These are phyloP conservation scores for Aurelia aurita complex sp. Pacific DNA, from an alignment of 30 jellyfish, hydroid and myxozoan genomes.

Conservation along the genomic window DNA sequence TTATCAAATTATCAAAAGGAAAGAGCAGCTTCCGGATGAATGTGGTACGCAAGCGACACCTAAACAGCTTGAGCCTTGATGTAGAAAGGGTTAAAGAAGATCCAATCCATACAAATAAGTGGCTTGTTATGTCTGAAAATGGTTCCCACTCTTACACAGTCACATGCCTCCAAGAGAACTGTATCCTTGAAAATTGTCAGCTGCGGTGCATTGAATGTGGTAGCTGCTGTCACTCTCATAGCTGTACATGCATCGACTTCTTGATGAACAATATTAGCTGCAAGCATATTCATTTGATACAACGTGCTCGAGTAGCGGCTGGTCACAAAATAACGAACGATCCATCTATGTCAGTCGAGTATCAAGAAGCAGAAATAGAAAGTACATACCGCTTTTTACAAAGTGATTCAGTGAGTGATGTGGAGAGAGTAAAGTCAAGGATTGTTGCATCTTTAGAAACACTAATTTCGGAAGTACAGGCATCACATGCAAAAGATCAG, in stretches of 20 bases:
- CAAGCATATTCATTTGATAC: conserved; percentile 46
- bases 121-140: conserved; percentile 22
- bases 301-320: not conserved
- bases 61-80: conserved; percentile 2
- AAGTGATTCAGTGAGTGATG: no score
- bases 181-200: not conserved
- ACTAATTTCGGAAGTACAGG: no score
- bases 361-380: no score
- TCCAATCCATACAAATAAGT: not conserved
- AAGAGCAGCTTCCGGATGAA: conserved; percentile 4
- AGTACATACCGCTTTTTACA: no score
- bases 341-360: no score
- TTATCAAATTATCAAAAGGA: conserved; percentile 35
- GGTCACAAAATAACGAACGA: no score
- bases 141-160: conserved; percentile 6
- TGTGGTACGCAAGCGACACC: conserved; percentile 17
- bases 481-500: no score
- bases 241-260: conserved; percentile 21
- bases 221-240: conserved; percentile 1
- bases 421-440: no score
- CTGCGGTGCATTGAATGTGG: conserved; percentile 21
- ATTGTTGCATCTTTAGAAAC: no score
- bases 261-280: conserved; percentile 20
- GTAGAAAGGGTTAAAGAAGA: not conserved
- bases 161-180: conserved; percentile 17